Base-by-base conservation (phyloP, 2,888 invertebrate genomes). In the Apamea epomidion region DNA sequence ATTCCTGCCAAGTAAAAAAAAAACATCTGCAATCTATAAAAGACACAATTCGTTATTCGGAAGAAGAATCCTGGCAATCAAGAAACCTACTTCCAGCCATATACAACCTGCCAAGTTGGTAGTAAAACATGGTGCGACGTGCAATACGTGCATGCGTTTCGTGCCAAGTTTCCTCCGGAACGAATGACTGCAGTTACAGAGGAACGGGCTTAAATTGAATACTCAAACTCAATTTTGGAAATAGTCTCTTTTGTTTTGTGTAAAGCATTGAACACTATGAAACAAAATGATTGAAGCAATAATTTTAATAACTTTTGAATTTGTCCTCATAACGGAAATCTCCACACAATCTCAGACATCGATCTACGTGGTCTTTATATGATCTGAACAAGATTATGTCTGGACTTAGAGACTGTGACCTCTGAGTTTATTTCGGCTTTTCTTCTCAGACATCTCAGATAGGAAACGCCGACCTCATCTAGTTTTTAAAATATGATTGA, bases 161-260 rank as follows among this genome's bases (percentile, higher is more conserved):
- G 77, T 86, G 86, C 84, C 86, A 85, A 84, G 69, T 77, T 82
- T 85, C 21, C 32, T 48, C 1, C 18, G 16, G 51, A 80, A 85
- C 58, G 69, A 85, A 80, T 83, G 25, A 74, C 86, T 73, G 72
- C 65, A 83, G 80, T 58, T 51, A 32, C 62, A 29, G 14, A 51
- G 45, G 29, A 68, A 84, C 68, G 29, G n/a, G 16, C 4, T 45
- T 0, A 25, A 84, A 82, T 84, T 82, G 76, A 76, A 85, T 73
- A 51, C 21, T 76, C 12, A 6, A 60, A 81, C 48, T 64, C 16
- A 72, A 72, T 85, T 76, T 81, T 64, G 10, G 10, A 64, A 62
- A 72, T 45, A 8, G 62, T 37, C 12, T 51, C 37, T 2, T 72
- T 2, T 32, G 14, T 73, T 67, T 51, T 48, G n/a, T 5, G 21